Evolutionary conservation across 2,113 vertebrate species (phyloP).

Genomic region (Nycticorax nycticorax): DNA sequence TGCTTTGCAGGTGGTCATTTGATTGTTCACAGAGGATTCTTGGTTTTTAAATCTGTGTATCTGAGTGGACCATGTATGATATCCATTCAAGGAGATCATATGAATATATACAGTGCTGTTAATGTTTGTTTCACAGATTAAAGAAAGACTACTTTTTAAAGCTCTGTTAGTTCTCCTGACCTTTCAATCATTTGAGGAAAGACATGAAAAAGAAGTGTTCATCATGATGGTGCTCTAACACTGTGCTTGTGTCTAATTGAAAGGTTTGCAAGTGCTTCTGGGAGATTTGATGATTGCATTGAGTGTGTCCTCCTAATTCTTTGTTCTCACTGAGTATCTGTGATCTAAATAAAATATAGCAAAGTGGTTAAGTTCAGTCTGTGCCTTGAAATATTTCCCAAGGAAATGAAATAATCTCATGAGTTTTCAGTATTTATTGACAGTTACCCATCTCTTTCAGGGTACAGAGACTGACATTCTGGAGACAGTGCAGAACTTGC

Average conservation of each 20-base stretch:
- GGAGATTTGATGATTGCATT: not conserved
- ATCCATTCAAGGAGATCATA: not conserved
- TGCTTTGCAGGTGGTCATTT: not conserved
- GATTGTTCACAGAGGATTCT: not conserved
- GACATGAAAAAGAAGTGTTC: not conserved
- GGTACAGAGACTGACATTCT: slow-evolving; percentile 91
- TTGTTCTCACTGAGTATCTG: not conserved
- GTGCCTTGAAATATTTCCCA: not conserved
- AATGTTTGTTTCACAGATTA: not conserved
- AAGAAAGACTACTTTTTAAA: not conserved
- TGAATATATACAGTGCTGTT: not conserved
- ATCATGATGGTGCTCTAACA: not conserved
- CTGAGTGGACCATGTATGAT: not conserved
- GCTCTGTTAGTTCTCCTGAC: not conserved
- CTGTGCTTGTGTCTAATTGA: not conserved
- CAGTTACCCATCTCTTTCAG: slow-evolving; percentile 66
- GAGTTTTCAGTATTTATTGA: not conserved
- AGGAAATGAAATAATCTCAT: not conserved
- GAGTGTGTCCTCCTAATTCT: not conserved
- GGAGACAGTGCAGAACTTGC: slow-evolving; percentile 90
- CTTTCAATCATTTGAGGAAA: not conserved
- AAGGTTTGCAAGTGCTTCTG: not conserved
- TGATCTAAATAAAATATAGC: not conserved
- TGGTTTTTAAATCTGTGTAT: not conserved
- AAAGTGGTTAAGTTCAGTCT: not conserved